Base-by-base conservation (phyloP, 1,140 invertebrate genomes). In the Drosophila seguyi region DNA sequence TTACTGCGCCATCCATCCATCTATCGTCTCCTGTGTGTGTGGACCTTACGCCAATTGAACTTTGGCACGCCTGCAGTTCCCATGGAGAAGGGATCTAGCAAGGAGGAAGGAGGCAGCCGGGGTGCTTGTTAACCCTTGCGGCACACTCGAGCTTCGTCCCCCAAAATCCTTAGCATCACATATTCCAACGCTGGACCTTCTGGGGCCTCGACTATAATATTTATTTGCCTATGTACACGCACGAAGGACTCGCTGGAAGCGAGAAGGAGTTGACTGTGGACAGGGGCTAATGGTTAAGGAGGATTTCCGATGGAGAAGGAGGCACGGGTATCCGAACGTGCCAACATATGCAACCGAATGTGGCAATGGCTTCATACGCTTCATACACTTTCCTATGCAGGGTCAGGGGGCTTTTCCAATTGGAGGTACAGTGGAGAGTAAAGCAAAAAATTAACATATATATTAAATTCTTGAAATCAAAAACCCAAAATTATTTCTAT, bases 191-290 rank as follows among this genome's bases (percentile, higher is more conserved):
- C 22, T 25, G 45, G 48, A 42, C 59, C 52, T 31, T 57, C 48
- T 48, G 31, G 20, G 36, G 22, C 13, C 36, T 45, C 39, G n/a
- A 31, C 65, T 74, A 50, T 69, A 69, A 74, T 74, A 74, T 74
- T 74, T 74, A 74, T 74, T 69, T 74, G 71, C 65, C 65, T 74
- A 74, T 69, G 69, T 68, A 41, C 53, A 59, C 69, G 69, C 29
- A 53, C 45, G 61, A 56, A 27, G 67, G 34, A 18, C 41, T 39
- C 50, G 68, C 60, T 67, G 38, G 29, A 34, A 59, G 36, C 45
- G 56, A 55, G 60, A 63, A 39, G 41, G 27, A 29, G 39, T 36
- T 45, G 25, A 11, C 4, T 0, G 25, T 11, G 47, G 25, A n/a
- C 29, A 22, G 20, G 22, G 36, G 29, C 45, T 34, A 47, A 65